Evolutionary conservation across 2,888 invertebrate species (phyloP), one percentile per base, ranked within the genome.

Genomic region (Synergus japonicus): DNA sequence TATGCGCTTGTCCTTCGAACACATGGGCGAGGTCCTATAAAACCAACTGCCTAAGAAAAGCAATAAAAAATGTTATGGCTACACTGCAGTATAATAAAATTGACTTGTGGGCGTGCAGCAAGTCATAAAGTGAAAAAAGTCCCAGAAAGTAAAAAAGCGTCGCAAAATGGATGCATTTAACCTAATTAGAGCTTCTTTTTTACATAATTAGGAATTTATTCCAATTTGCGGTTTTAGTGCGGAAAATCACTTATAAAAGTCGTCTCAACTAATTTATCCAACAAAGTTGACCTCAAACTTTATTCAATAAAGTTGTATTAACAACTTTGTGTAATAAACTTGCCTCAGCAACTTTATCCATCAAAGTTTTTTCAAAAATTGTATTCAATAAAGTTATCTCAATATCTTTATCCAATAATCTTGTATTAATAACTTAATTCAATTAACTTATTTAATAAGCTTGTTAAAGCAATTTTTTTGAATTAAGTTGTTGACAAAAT

Each of bases 31-130:
- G 73, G 73, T 54, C 37, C 73, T 37, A 73, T 54, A 73, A 69
- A 69, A 69, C 22, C 67, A 69, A 69, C 67, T 46, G 67, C 46
- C 67, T 69, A 69, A 69, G 67, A 69, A 69, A 69, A 46, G 67
- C 73, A 54, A 29, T 73, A 46, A 69, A 69, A 73, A 73, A 73
- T 73, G 73, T 73, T 73, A 73, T 54, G 73, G 73, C 73, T 73
- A 73, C 73, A 73, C 73, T 41, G 13, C 49, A 54, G 49, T 73
- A 8, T 46, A 10, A 12, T 29, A 12, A 46, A 73, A 73, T 73
- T 73, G 73, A 73, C 49, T 73, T 73, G 73, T 54, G 73, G 73
- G 73, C 73, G 73, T 73, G 49, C 73, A 73, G 49, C 49, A 22
- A 37, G 37, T 37, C 37, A n/a, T 73, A 73, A 73, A 69, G 37